These are phyloP conservation scores for Saxidomus purpurata DNA, from an alignment of 1,140 invertebrate genomes.

Conservation along the genomic window DNA sequence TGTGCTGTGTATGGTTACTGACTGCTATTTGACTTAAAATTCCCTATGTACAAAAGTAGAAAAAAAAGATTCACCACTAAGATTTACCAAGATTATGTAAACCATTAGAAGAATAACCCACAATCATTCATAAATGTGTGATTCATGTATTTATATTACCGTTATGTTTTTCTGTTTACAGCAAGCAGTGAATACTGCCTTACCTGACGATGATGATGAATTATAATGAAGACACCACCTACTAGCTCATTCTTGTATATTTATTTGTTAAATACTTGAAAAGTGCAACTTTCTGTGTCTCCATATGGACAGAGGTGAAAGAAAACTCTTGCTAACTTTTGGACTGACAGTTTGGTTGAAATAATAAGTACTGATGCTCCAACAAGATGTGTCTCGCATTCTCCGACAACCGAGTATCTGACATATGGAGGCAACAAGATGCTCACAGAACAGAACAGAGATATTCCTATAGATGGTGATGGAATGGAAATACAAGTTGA, in stretches of 20 bases:
- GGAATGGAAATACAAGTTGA: background rate
- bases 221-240: constrained; percentile 37
- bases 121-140: too few relatives aligned
- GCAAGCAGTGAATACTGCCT: constrained; percentile 52
- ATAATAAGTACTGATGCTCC: too few relatives aligned
- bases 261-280: background rate
- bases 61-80: too few relatives aligned
- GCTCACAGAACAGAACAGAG: constrained; percentile 7
- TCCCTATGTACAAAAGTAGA: too few relatives aligned
- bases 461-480: constrained; percentile 48
- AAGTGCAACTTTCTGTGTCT: background rate
- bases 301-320: background rate
- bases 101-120: too few relatives aligned
- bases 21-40: too few relatives aligned
- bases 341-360: too few relatives aligned
- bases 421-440: constrained; percentile 6
- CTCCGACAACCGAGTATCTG: too few relatives aligned
- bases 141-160: too few relatives aligned
- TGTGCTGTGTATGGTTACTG: too few relatives aligned
- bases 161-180: constrained; percentile 34
- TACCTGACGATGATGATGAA: constrained; percentile 70
- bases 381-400: too few relatives aligned
- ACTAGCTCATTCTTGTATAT: constrained; percentile 22
- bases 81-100: too few relatives aligned
- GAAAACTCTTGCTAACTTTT: background rate